phyloP scores from a whole-genome alignment of 2,113 vertebrate species.

The Macroglossus sobrinus region DNA sequence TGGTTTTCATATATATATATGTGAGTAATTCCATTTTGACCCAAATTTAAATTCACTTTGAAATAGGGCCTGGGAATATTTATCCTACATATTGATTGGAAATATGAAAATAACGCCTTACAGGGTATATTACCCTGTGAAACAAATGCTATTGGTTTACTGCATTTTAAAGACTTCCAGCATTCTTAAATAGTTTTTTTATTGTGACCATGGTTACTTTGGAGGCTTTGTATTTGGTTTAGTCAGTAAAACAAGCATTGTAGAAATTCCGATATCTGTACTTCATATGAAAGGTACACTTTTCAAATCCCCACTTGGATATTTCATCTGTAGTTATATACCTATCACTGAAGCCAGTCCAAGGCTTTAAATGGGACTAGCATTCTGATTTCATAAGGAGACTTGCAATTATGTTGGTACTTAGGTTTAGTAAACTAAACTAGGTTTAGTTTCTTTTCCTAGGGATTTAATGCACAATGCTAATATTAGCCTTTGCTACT shows the following conservation, averaged over 20 bases:
- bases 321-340: slow-evolving; percentile 17
- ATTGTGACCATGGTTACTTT: neutral
- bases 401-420: slow-evolving; percentile 9
- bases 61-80: neutral
- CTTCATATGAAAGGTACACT: slow-evolving; percentile 5
- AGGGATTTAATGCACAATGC: slow-evolving; percentile 48
- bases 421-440: no score
- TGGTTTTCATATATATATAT: neutral
- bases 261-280: neutral
- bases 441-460: slow-evolving; percentile 61
- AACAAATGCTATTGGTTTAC: neutral
- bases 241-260: neutral
- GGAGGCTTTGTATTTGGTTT: neutral
- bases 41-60: slow-evolving; percentile 29
- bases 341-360: neutral
- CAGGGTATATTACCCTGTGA: neutral
- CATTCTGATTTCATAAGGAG: slow-evolving; percentile 41
- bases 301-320: slow-evolving; percentile 21
- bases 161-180: neutral
- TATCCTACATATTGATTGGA: neutral
- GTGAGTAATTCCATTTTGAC: neutral
- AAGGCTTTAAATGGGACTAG: neutral
- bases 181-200: neutral
- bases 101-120: neutral
- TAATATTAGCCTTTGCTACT: slow-evolving; percentile 47